These are phyloP conservation scores for Trypoxylon attenuatum DNA, from an alignment of 2,888 invertebrate species.

Conservation along the genomic window DNA sequence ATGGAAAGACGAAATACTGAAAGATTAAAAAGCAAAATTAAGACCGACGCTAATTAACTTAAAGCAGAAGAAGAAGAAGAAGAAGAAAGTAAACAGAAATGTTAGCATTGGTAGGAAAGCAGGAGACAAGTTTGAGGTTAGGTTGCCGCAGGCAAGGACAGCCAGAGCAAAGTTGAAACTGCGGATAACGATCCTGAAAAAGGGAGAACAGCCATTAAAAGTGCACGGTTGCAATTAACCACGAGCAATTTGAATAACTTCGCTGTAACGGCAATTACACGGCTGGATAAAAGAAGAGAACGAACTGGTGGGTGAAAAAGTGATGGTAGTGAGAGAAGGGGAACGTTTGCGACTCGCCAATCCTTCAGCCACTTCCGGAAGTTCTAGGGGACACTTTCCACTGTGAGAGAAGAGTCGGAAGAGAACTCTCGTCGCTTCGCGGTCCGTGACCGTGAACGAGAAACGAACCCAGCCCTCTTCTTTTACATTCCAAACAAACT, in stretches of 20 bases:
- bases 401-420: too few species aligned
- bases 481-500: too few species aligned
- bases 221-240: slow-evolving; percentile 34
- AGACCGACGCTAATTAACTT: too few species aligned
- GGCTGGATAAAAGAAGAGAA: slow-evolving; percentile 11
- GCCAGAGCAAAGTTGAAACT: neutral
- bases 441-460: neutral
- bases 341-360: neutral
- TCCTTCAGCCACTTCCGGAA: too few species aligned
- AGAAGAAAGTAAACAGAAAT: too few species aligned
- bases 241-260: slow-evolving; percentile 34
- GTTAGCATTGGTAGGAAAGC: too few species aligned
- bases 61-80: too few species aligned
- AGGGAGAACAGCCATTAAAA: slow-evolving; percentile 28
- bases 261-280: slow-evolving; percentile 13
- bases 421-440: neutral
- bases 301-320: neutral
- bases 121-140: too few species aligned
- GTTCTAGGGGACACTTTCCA: neutral
- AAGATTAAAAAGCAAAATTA: too few species aligned
- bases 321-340: slow-evolving; percentile 1
- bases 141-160: slow-evolving; percentile 26
- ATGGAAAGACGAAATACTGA: too few species aligned
- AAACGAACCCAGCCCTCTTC: too few species aligned
- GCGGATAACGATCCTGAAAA: slow-evolving; percentile 3